These are phyloP conservation scores for Lissocephala sabroskyi DNA, from an alignment of 2,888 invertebrate species.

Conservation along the genomic window DNA sequence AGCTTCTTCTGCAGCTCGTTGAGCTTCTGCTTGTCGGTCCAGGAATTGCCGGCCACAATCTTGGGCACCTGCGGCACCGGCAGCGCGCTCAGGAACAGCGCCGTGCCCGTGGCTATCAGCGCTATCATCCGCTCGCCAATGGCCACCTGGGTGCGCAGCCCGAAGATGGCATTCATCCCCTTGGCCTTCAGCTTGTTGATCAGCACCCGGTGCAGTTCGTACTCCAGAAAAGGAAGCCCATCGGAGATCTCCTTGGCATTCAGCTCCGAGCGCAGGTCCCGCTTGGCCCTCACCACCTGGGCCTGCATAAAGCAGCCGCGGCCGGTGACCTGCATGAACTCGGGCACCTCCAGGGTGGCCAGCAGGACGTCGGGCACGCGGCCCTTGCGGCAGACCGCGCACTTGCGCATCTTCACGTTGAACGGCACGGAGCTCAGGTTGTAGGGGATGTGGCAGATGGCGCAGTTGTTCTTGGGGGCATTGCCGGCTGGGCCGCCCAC, in stretches of 20 bases:
- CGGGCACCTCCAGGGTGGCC: constrained; percentile 90
- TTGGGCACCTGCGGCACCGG: constrained; percentile 84
- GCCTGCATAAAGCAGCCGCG: constrained; percentile 80
- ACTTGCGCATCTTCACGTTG: constrained; percentile 81
- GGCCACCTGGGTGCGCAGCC: constrained; percentile 84
- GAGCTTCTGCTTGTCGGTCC: constrained; percentile 78
- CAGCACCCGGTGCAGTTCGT: constrained; percentile 92
- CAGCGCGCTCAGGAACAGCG: constrained; percentile 83
- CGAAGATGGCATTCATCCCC: constrained; percentile 96
- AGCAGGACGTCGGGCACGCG: constrained; percentile 93
- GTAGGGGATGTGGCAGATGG: constrained; percentile 88
- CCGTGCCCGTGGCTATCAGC: constrained; percentile 91
- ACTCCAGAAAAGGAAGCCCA: constrained; percentile 95
- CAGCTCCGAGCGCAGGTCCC: constrained; percentile 85
- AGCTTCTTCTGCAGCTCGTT: constrained; percentile 81
- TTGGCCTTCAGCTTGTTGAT: constrained; percentile 93
- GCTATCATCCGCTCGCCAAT: constrained; percentile 92
- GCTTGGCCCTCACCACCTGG: constrained; percentile 84
- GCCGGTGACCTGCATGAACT: constrained; percentile 80
- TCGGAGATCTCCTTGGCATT: constrained; percentile 96
- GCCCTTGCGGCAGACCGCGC: constrained; percentile 81
- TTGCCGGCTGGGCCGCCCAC: constrained; percentile 38
- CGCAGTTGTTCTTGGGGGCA: constrained; percentile 53
- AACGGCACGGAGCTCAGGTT: constrained; percentile 81
- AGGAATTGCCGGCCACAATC: constrained; percentile 79